These are phyloP conservation scores for Chelonus insularis DNA, from an alignment of 1,140 invertebrate species.

Conservation along the genomic window DNA sequence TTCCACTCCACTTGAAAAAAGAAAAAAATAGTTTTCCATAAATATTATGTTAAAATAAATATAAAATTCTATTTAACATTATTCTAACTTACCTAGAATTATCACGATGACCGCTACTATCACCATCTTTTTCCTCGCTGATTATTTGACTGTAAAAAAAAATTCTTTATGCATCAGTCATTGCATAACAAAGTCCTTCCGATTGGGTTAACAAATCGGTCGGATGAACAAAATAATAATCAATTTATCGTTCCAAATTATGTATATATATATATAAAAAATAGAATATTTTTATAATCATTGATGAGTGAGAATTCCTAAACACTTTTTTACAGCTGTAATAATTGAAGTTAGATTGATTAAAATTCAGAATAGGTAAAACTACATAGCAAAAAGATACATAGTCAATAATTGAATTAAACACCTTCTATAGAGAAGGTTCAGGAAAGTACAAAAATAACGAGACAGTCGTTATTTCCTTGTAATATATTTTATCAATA, in stretches of 20 bases:
- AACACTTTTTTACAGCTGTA: too few relatives aligned
- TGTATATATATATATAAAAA: background rate
- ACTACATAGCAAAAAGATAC: background rate
- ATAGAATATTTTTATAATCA: background rate
- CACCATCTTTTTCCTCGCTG: constrained; percentile 66
- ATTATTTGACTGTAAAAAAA: constrained; percentile 65
- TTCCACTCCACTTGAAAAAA: constrained; percentile 63
- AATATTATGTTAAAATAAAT: constrained; percentile 9
- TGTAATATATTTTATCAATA: too few relatives aligned
- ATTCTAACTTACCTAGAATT: constrained; percentile 61
- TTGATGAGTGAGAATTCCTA: too few relatives aligned
- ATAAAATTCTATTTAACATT: too few relatives aligned
- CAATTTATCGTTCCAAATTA: constrained; percentile 1
- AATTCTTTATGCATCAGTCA: constrained; percentile 20
- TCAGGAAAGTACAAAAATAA: too few relatives aligned
- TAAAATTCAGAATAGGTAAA: background rate
- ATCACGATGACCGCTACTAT: constrained; percentile 61
- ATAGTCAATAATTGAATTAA: background rate
- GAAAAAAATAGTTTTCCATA: constrained; percentile 15
- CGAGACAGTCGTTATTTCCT: too few relatives aligned
- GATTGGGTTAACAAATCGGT: constrained; percentile 17
- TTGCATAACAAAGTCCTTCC: constrained; percentile 19
- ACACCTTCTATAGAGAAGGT: background rate
- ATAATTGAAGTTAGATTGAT: background rate
- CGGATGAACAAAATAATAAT: constrained; percentile 9